These are phyloP conservation scores for Pseudococcus longispinus DNA, from an alignment of 2,888 invertebrate species.

Conservation along the genomic window DNA sequence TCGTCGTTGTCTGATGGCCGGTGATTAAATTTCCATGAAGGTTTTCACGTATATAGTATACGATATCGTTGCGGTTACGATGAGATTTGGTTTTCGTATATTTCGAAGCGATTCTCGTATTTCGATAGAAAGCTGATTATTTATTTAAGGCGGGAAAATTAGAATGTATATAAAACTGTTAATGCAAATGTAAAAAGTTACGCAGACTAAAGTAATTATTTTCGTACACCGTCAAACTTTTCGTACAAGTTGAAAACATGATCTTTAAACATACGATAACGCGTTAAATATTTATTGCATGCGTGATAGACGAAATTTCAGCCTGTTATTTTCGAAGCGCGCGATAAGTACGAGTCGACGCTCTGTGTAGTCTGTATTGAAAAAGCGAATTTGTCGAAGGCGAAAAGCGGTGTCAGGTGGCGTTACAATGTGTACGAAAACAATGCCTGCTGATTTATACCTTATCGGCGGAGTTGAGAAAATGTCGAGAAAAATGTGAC, in stretches of 20 bases:
- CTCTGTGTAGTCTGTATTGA: neutral
- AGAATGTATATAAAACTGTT: constrained; percentile 28
- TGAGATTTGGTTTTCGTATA: constrained; percentile 18
- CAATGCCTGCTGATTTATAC: neutral
- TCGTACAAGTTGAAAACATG: constrained; percentile 18
- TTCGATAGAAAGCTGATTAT: constrained; percentile 34
- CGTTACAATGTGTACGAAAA: neutral
- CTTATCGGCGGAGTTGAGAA: too few species aligned
- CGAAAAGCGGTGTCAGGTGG: neutral
- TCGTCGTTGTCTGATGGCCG: constrained; percentile 15
- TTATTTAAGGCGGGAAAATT: constrained; percentile 10
- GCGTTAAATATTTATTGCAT: neutral
- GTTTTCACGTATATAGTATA: constrained; percentile 10
- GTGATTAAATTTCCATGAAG: constrained; percentile 28
- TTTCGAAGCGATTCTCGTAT: constrained; percentile 8
- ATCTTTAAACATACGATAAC: constrained; percentile 19
- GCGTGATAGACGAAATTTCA: constrained; percentile 5
- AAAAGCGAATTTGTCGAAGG: neutral
- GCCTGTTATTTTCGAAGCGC: neutral
- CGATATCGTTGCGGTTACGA: constrained; percentile 21
- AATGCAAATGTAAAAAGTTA: constrained; percentile 33
- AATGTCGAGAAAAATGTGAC: too few species aligned
- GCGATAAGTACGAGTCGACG: neutral
- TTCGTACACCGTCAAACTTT: constrained; percentile 28
- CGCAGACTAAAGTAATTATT: constrained; percentile 20